These are phyloP conservation scores for Acridotheres tristis DNA, from an alignment of 2,797 vertebrate species.

Conservation along the genomic window DNA sequence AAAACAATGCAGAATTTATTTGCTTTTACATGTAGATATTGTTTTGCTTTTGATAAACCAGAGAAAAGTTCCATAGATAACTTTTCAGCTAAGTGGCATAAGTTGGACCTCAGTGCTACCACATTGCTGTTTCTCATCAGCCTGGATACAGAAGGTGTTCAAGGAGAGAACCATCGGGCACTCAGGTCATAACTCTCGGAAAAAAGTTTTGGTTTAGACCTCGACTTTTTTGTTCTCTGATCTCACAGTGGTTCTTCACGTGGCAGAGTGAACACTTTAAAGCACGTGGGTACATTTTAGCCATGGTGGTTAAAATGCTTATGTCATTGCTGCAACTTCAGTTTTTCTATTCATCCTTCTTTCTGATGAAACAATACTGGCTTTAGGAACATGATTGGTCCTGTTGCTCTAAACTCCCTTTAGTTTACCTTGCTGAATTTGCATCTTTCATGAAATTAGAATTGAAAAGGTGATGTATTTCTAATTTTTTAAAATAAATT, in stretches of 20 bases:
- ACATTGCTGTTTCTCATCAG: neutral
- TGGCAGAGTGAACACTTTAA: neutral
- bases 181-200: neutral
- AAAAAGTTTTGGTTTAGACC: neutral
- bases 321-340: neutral
- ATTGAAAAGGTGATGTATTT: neutral
- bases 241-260: neutral
- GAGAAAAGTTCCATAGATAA: neutral
- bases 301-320: neutral
- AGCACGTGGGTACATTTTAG: neutral
- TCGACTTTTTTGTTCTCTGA: neutral
- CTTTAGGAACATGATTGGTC: neutral
- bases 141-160: neutral
- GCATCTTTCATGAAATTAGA: neutral
- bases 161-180: neutral
- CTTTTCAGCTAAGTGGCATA: neutral
- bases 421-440: neutral
- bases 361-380: neutral
- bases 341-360: neutral
- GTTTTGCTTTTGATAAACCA: neutral
- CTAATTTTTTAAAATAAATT: neutral
- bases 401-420: neutral
- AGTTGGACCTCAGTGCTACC: neutral
- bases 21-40: neutral
- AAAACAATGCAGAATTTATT: neutral